These are phyloP conservation scores for Ctenopoma multispine DNA, from an alignment of 2,797 vertebrate species.

Conservation along the genomic window DNA sequence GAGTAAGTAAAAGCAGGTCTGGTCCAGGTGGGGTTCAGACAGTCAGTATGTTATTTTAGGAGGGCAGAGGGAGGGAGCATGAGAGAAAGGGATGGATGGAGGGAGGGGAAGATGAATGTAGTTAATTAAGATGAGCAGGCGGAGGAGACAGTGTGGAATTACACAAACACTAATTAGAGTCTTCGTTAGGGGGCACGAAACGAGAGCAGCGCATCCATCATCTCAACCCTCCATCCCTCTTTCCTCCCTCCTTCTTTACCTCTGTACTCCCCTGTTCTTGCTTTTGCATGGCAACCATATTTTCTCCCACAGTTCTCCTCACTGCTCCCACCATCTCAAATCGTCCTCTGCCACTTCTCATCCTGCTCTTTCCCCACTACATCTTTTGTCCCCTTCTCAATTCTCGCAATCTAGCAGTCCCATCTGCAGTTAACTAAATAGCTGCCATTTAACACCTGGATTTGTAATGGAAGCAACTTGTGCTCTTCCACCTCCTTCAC, in stretches of 20 bases:
- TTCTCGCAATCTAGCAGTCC: constrained; percentile 53
- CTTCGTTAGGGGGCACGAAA: constrained; percentile 88
- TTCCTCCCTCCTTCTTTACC: constrained; percentile 50
- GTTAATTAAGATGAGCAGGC: constrained; percentile 91
- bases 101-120: constrained; percentile 89
- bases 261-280: constrained; percentile 44
- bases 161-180: constrained; percentile 91
- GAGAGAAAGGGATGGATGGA: constrained; percentile 76
- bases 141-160: constrained; percentile 90
- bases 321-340: constrained; percentile 19
- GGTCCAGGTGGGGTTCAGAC: constrained; percentile 86
- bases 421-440: constrained; percentile 66
- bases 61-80: constrained; percentile 74
- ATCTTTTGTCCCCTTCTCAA: constrained; percentile 29
- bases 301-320: constrained; percentile 38
- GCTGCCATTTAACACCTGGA: constrained; percentile 60
- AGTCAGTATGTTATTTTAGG: constrained; percentile 87
- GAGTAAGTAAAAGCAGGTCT: constrained; percentile 84
- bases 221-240: constrained; percentile 75
- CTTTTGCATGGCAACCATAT: constrained; percentile 61
- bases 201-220: constrained; percentile 86
- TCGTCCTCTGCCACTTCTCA: constrained; percentile 36
- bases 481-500: constrained; percentile 28
- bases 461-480: constrained; percentile 46
- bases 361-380: constrained; percentile 20